These are phyloP conservation scores for Drosophila kohkoa DNA, from an alignment of 1,140 invertebrate genomes.

Conservation along the genomic window DNA sequence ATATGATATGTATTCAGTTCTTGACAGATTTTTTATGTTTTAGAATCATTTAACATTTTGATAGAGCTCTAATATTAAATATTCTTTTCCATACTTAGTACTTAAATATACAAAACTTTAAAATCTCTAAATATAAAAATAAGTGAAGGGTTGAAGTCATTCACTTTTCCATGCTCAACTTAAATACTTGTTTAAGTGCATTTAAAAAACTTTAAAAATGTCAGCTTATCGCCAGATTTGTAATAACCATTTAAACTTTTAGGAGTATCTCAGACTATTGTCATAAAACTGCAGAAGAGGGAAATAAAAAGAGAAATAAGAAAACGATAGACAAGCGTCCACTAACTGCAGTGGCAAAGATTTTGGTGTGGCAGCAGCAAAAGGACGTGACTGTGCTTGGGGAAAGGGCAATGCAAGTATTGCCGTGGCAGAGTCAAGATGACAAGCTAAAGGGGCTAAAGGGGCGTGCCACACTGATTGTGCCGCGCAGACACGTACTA, in stretches of 20 bases:
- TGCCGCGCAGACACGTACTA: constrained; percentile 70
- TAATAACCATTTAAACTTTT: constrained; percentile 6
- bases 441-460: neutral
- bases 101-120: too few relatives aligned
- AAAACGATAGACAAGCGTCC: constrained; percentile 22
- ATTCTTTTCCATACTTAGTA: too few relatives aligned
- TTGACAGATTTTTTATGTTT: too few relatives aligned
- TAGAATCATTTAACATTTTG: too few relatives aligned
- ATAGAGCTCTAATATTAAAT: too few relatives aligned
- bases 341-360: constrained; percentile 54
- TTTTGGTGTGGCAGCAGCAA: constrained; percentile 54
- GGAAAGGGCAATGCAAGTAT: constrained; percentile 10
- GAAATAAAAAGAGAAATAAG: constrained; percentile 14
- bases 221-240: neutral
- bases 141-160: neutral
- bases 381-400: constrained; percentile 59
- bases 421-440: constrained; percentile 9
- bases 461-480: constrained; percentile 41
- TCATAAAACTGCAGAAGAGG: constrained; percentile 16
- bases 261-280: constrained; percentile 25
- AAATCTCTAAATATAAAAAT: too few relatives aligned
- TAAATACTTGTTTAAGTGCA: neutral
- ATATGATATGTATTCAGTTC: too few relatives aligned
- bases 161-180: neutral
- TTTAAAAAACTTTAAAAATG: neutral